Conservation (phyloP, 2,888 invertebrate genomes). For the Tuberolachnus salignus region DNA sequence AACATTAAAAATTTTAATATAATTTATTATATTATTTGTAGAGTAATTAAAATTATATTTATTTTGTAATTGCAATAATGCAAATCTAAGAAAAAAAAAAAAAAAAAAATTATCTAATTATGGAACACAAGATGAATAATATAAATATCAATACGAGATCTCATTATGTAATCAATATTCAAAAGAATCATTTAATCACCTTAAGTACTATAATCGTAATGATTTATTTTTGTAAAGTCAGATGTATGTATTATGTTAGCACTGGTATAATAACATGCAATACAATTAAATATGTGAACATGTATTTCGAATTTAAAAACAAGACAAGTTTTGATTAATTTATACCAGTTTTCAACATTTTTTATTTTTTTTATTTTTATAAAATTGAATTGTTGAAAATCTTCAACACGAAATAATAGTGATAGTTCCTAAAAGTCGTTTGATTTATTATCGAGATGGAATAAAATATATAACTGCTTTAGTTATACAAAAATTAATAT, state of each 20-base stretch:
- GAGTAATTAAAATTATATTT: neutral
- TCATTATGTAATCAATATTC: slow-evolving; percentile 8
- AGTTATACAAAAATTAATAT: neutral
- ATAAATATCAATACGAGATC: slow-evolving; percentile 32
- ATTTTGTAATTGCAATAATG: no score
- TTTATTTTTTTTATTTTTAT: no score
- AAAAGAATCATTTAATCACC: neutral
- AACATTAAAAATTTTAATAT: neutral
- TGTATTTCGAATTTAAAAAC: neutral
- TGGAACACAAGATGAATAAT: slow-evolving; percentile 24
- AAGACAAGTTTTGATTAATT: neutral
- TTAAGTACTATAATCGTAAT: neutral
- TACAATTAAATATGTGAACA: neutral
- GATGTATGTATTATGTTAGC: no score
- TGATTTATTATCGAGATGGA: neutral
- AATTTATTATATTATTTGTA: neutral
- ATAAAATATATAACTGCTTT: no score
- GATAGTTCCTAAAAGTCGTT: neutral
- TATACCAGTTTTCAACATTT: no score
- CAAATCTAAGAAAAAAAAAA: no score
- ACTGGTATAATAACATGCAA: neutral
- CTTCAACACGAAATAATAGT: neutral
- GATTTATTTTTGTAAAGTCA: no score
- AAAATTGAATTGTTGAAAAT: neutral
- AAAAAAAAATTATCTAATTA: neutral